Evolutionary conservation across 2,797 vertebrate genomes (phyloP).

Genomic region (Rallus crepitans): DNA sequence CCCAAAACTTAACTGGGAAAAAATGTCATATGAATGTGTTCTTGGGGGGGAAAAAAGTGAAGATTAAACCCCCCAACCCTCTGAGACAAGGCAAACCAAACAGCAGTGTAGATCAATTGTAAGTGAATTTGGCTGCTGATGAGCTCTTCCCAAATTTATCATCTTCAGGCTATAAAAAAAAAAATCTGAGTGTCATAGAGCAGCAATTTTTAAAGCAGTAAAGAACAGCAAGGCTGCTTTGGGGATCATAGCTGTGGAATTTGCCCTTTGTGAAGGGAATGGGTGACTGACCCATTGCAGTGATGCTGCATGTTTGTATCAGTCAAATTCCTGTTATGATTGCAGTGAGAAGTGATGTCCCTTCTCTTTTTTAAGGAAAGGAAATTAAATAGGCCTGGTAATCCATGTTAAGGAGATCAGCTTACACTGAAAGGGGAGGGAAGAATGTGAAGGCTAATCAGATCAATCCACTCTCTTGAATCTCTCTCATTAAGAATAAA

Average conservation of each 20-base stretch:
- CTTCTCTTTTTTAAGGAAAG: not conserved
- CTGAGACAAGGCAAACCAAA: not conserved
- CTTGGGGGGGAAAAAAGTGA: not conserved
- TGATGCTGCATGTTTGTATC: not conserved
- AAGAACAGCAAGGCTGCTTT: not conserved
- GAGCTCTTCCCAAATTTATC: constrained; percentile 13
- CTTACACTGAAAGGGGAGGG: not conserved
- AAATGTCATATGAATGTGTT: not conserved
- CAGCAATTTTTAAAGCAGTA: constrained; percentile 27
- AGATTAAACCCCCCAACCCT: not conserved
- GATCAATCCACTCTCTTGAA: not conserved
- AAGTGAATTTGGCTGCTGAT: not conserved
- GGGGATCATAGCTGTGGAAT: constrained; percentile 16
- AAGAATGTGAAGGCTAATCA: constrained; percentile 25
- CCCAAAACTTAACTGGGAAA: not conserved
- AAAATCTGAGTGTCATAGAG: not conserved
- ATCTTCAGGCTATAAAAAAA: not conserved
- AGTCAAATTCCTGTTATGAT: constrained; percentile 24
- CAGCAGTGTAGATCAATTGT: not conserved
- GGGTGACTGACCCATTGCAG: not conserved
- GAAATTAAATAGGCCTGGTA: constrained; percentile 32
- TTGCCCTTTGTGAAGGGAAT: not conserved
- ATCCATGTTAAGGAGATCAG: constrained; percentile 1
- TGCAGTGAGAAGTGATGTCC: constrained; percentile 19
- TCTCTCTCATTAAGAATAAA: not conserved